Evolutionary conservation across 1,140 invertebrate species (phyloP), one percentile per base, ranked within the genome.

Genomic region (Drosophila jambulina): DNA sequence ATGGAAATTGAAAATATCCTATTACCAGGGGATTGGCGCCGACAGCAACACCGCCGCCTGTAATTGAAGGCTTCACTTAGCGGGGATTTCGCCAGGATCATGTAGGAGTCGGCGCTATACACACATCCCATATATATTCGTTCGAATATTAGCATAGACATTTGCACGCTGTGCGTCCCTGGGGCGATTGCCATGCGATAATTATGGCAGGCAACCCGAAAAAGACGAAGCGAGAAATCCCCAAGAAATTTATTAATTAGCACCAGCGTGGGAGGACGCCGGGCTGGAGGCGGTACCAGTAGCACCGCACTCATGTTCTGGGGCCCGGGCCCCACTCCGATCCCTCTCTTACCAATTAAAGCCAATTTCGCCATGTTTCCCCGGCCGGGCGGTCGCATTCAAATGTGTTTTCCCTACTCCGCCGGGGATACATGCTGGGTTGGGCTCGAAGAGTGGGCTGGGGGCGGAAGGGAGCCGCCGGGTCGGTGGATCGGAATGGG

Each of bases 1-100:
- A 79, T 82, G 79, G 78, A 87, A 87, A 86, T 86, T 82, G 80
- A 80, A 87, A 87, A 87, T 80, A 87, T 82, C 65, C 70, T 67
- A 80, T 86, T 86, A 86, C 69, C 80, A 62, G 56, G 82, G 80
- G 84, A 82, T 82, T 87, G 81, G 25, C 43, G 62, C 64, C 67
- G 80, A 82, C 80, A 79, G 69, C 69, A 43, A 29, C 74, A 46
- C 58, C 59, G 51, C 27, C 68, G 58, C 60, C 61, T 70, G 71
- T 82, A 82, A 82, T 82, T 82, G 80, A 82, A 82, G 59, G 79
- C 56, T 57, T 68, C 76, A 60, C 67, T 79, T 79, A 60, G 48
- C 77, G 68, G 54, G 65, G 75, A 72, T 79, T 79, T 70, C 8
- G 64, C 21, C 42, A 36, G 36, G 62, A 70, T 70, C 62, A 36